Evolutionary conservation across 2,113 vertebrate species (phyloP), one percentile per base, ranked within the genome.

Genomic region (Chaetodon trifascialis): DNA sequence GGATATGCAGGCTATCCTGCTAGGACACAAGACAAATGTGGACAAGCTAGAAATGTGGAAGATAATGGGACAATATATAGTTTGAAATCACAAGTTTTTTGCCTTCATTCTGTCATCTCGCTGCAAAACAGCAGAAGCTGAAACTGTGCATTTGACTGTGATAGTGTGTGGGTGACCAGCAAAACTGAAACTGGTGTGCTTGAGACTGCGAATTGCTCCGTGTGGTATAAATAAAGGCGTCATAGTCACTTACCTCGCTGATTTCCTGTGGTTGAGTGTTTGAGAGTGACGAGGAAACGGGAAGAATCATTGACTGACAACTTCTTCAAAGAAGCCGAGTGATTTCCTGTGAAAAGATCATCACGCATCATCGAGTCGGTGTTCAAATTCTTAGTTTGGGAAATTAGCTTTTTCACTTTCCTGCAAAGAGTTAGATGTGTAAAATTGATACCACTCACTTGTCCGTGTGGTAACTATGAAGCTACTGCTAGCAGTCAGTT

Each of bases 1-100:
- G 86, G 83, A 90, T 82, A 70, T 66, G 83, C 58, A 66, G 66
- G 70, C 83, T 76, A 46, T 85, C 82, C 87, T 54, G 64, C 80
- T 83, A 83, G 76, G 73, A 85, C 74, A 73, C 88, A 11, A 80
- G 81, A 88, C 79, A 83, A 86, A 88, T 88, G 74, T 84, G 76
- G 76, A 86, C 83, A 4, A 75, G 68, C 15, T 82, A 81, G 64
- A 89, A 68, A 76, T 80, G 70, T 67, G 80, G 55, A 70, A 58
- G 82, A 52, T 80, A 15, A 76, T 83, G 70, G 83, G 92, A 93
- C 88, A 88, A 84, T 88, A 83, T 88, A 10, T 77, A 59, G 60
- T 85, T 85, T 64, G 76, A 79, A 74, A 76, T 73, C 81, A 74
- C 51, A 47, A 3, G 2, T 74, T 52, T 80, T 80, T 64, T 65